Percentiles rank a stretch among this genome's conserved stretches.
Evolutionary conservation across 2,888 invertebrate genomes (phyloP).

Genomic region (Limenitis camilla): DNA sequence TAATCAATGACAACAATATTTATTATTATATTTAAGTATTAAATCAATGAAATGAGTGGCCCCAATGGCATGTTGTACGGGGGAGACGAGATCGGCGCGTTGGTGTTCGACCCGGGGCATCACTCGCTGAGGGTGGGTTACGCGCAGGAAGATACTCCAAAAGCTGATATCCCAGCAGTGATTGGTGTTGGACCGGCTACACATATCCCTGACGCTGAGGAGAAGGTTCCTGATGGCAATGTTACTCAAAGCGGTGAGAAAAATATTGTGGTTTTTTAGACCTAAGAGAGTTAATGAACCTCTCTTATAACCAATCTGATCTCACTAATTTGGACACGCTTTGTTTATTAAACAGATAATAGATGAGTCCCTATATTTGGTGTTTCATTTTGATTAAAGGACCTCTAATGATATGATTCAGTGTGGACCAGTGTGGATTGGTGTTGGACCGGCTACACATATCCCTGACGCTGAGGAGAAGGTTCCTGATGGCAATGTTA

Average conservation of each 20-base stretch:
- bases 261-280: background rate
- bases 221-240: conserved; percentile 83
- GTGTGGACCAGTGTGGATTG: conserved; percentile 70
- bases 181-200: conserved; percentile 87
- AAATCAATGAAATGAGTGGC: conserved; percentile 50
- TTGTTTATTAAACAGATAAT: no score
- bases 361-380: no score
- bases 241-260: conserved; percentile 73
- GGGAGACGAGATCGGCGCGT: conserved; percentile 98
- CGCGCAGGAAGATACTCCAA: conserved; percentile 99
- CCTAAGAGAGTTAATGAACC: no score
- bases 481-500: conserved; percentile 81
- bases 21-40: background rate
- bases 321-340: no score
- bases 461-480: conserved; percentile 85
- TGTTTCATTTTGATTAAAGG: no score
- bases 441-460: conserved; percentile 82
- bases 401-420: no score
- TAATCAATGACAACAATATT: background rate
- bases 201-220: conserved; percentile 82
- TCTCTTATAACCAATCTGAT: no score
- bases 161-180: conserved; percentile 96
- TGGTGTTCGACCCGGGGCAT: conserved; percentile 94
- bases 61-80: conserved; percentile 86
- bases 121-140: conserved; percentile 90